Evolutionary conservation across 2,888 invertebrate species (phyloP).

Genomic region (Dicranocentrus wangi): DNA sequence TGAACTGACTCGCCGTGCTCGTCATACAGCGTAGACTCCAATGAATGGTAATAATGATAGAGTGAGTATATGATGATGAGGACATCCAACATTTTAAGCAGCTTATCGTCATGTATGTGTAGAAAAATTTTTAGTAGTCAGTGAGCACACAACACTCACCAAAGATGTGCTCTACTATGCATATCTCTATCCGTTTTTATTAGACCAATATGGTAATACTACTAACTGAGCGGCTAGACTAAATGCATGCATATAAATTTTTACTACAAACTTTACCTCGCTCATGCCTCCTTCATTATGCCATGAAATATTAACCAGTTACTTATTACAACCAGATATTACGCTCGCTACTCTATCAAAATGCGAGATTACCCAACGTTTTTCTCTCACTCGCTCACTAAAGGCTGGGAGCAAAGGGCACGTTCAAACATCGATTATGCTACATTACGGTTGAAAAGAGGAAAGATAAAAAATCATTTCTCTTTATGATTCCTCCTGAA

Average conservation of each 20-base stretch:
- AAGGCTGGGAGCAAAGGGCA: constrained; percentile 37
- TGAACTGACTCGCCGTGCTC: constrained; percentile 27
- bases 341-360: background rate
- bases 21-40: background rate
- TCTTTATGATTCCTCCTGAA: background rate
- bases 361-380: background rate
- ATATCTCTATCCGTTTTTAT: constrained; percentile 18
- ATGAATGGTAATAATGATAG: constrained; percentile 2
- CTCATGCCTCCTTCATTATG: constrained; percentile 33
- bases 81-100: constrained; percentile 27
- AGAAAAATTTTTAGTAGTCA: background rate
- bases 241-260: background rate
- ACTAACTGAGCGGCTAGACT: background rate
- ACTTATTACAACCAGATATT: constrained; percentile 18
- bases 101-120: constrained; percentile 33
- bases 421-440: constrained; percentile 15
- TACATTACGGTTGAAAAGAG: constrained; percentile 9
- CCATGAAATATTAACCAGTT: constrained; percentile 41
- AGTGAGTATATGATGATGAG: background rate
- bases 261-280: background rate
- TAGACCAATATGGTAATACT: background rate
- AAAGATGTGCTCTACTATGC: constrained; percentile 10
- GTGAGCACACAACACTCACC: background rate
- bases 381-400: background rate
- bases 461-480: background rate